Evolutionary conservation across 2,888 invertebrate species (phyloP), one percentile per base, ranked within the genome.

Genomic region (Tanytarsus gracilentus): DNA sequence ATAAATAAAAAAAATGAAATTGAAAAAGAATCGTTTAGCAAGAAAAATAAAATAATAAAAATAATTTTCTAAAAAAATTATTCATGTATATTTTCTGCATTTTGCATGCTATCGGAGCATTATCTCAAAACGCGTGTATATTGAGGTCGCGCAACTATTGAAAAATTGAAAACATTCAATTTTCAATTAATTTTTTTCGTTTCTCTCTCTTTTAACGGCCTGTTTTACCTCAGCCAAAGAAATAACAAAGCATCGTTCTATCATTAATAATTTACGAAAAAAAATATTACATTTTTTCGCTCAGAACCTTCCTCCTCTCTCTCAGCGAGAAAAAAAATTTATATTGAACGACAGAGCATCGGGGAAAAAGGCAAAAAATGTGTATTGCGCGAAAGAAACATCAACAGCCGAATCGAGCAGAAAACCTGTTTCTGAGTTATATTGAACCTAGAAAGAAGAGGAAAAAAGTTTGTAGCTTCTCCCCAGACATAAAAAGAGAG

Each of bases 341-440:
- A 53, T 14, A 33, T 30, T 33, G 33, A 53, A 36, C 33, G 36
- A 53, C 33, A 53, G 33, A 30, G 36, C 39, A 56, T 40, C 25
- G 36, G 26, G 29, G 27, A 40, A 40, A 4, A 14, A 40, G 23
- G 16, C 39, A 56, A 40, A 55, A 44, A 40, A 40, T 44, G 26
- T 40, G 39, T 56, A 11, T 4, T 25, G 29, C 26, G 29, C n/a
- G 29, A 26, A 44, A 56, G 36, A 59, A 48, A 59, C 48, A 36
- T 59, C 58, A 59, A 59, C 48, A 59, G 26, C 26, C 18, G 18
- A 18, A 59, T 26, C 21, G 14, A 21, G 21, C 30, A 44, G 23
- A 36, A 59, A 59, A 59, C 58, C 58, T 59, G 58, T 59, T 59
- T 59, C 11, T n/a, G 14, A 29, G 30, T 33, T 59, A 48, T 48